Percentiles rank a stretch among this genome's conserved stretches.
Evolutionary conservation across 2,113 vertebrate species (phyloP).

Genomic region (Brachyhypopomus gauderio): DNA sequence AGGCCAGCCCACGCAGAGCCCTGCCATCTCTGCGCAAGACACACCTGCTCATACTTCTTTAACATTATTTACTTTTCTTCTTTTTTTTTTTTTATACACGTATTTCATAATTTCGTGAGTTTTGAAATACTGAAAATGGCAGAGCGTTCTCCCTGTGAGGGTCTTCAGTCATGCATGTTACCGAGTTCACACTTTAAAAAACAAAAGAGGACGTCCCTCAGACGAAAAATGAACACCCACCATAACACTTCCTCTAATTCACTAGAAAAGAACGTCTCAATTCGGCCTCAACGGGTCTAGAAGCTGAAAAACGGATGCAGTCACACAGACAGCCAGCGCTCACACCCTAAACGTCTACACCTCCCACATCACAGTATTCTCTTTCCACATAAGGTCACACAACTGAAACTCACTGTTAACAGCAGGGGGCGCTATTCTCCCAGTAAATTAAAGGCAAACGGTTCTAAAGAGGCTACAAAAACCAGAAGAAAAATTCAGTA

Average conservation of each 20-base stretch:
- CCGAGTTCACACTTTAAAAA: conserved; percentile 74
- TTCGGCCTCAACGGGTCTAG: too few relatives aligned
- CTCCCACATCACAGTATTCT: conserved; percentile 51
- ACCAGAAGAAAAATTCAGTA: background rate
- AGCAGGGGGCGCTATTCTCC: background rate
- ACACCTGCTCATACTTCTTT: background rate
- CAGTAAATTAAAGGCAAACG: conserved; percentile 26
- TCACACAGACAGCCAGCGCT: conserved; percentile 2
- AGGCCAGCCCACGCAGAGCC: background rate
- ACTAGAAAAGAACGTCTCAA: conserved; percentile 63
- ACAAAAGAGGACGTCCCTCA: conserved; percentile 27
- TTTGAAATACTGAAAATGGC: conserved; percentile 66
- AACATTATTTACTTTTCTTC: too few relatives aligned
- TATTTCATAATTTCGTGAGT: conserved; percentile 6
- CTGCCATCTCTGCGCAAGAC: conserved; percentile 21
- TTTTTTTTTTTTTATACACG: conserved; percentile 2
- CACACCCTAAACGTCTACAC: background rate
- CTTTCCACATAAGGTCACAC: conserved; percentile 57
- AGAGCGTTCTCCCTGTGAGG: conserved; percentile 59
- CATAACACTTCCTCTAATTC: conserved; percentile 35
- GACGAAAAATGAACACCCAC: conserved; percentile 16
- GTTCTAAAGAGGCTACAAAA: conserved; percentile 2
- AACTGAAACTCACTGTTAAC: background rate
- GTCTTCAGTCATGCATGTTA: conserved; percentile 85
- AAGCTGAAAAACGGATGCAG: background rate